Base-by-base conservation (phyloP, 2,888 invertebrate species). In the Heteromyza rotundicornis region DNA sequence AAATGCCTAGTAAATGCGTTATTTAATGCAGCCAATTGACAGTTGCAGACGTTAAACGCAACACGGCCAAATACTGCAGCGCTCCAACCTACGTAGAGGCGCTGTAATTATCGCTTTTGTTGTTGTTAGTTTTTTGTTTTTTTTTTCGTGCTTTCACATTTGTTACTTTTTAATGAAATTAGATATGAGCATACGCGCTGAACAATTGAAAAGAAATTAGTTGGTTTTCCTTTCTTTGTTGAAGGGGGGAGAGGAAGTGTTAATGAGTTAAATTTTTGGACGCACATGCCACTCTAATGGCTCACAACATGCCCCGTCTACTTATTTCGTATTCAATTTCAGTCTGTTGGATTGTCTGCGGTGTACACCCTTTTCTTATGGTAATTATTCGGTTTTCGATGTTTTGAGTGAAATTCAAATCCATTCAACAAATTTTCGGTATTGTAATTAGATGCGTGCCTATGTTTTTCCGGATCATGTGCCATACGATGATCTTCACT, bases 1-100 rank as follows among this genome's bases (percentile, higher is more conserved):
- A n/a, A n/a, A n/a, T n/a, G n/a, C n/a, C n/a, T 72, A 52, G 62
- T 73, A 73, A 68, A 76, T 75, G 76, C 75, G 75, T 76, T n/a
- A 79, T 77, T 78, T 76, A 76, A 72, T 70, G 71, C 69, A 65
- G 68, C 64, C 69, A 68, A 69, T 69, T 70, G 70, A 69, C 59
- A 53, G 60, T 19, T 10, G 49, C 22, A 40, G n/a, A 49, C 49
- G 22, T 58, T 57, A 64, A 64, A 32, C 54, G 52, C 40, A 60
- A 59, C 60, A 51, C 61, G 61, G 55, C 68, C 51, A 50, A 47
- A 62, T 57, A 68, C 67, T 65, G 70, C 59, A 32, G 51, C 64
- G 65, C n/a, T n/a, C n/a, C n/a, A n/a, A n/a, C n/a, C n/a, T n/a
- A n/a, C n/a, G n/a, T n/a, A n/a, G n/a, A n/a, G n/a, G n/a, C n/a